These are phyloP conservation scores for Unio pictorum DNA, from an alignment of 2,888 invertebrate species.

Conservation along the genomic window DNA sequence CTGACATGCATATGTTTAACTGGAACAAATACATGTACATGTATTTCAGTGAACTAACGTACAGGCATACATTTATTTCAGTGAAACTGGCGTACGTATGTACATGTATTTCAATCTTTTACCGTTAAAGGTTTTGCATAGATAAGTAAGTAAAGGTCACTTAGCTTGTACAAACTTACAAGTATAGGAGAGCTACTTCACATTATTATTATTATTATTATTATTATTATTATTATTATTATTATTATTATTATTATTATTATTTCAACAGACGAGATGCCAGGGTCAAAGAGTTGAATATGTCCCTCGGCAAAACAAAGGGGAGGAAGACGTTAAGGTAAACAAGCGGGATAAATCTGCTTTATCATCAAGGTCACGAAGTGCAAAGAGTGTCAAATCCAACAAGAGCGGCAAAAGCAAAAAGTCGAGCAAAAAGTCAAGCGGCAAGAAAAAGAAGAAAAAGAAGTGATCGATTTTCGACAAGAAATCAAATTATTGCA, in stretches of 20 bases:
- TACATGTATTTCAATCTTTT: too few species aligned
- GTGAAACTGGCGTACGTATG: too few species aligned
- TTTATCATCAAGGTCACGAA: constrained; percentile 20
- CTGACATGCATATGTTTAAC: too few species aligned
- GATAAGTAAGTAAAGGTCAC: too few species aligned
- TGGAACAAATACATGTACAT: too few species aligned
- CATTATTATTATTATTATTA: too few species aligned
- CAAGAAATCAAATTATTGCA: neutral
- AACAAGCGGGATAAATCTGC: constrained; percentile 36
- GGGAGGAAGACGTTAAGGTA: constrained; percentile 30
- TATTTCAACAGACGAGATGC: constrained; percentile 53
- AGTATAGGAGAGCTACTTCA: too few species aligned
- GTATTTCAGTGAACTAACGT: too few species aligned
- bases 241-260: neutral
- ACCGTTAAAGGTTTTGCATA: too few species aligned
- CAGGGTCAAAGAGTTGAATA: constrained; percentile 66
- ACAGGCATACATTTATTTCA: too few species aligned
- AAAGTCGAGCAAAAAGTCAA: constrained; percentile 39
- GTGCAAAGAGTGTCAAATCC: constrained; percentile 24
- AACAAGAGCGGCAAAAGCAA: constrained; percentile 36
- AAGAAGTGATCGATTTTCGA: constrained; percentile 20
- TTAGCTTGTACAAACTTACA: too few species aligned
- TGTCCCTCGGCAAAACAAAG: constrained; percentile 43
- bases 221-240: too few species aligned
- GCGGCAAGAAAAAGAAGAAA: constrained; percentile 50